Conservation (phyloP, 2,888 invertebrate species). For the Eupithecia insigniata region DNA sequence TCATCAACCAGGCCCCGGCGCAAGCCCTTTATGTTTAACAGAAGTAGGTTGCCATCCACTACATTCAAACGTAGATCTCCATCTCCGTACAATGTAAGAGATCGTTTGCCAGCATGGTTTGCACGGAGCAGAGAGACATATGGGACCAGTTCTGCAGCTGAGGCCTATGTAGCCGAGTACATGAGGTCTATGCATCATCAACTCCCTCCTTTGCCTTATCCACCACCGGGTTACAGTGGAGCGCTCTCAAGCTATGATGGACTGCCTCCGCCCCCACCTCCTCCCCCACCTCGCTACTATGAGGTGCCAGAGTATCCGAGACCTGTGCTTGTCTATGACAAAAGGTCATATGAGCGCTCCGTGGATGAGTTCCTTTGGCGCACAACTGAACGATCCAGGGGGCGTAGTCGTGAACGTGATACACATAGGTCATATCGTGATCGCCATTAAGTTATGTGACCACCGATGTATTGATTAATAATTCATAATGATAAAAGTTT, state of each 20-base stretch:
- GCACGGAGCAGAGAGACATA: slow-evolving; percentile 79
- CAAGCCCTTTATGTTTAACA: slow-evolving; percentile 86
- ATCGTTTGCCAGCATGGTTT: slow-evolving; percentile 86
- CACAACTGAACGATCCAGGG: slow-evolving; percentile 87
- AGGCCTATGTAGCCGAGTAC: slow-evolving; percentile 94
- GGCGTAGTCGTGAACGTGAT: slow-evolving; percentile 84
- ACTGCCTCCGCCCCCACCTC: slow-evolving; percentile 88
- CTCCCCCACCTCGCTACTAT: slow-evolving; percentile 85
- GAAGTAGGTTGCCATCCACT: slow-evolving; percentile 84
- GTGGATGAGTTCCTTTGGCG: slow-evolving; percentile 94
- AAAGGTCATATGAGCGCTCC: slow-evolving; percentile 93
- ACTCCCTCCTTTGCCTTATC: slow-evolving; percentile 93
- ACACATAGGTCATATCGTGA: slow-evolving; percentile 85
- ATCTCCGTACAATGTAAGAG: slow-evolving; percentile 83
- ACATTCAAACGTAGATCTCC: slow-evolving; percentile 84
- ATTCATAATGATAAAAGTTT: slow-evolving; percentile 59
- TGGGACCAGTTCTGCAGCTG: slow-evolving; percentile 85
- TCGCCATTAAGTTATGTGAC: slow-evolving; percentile 77
- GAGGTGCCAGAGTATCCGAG: slow-evolving; percentile 91
- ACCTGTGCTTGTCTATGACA: slow-evolving; percentile 86
- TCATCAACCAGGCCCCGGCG: slow-evolving; percentile 82
- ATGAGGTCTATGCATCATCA: slow-evolving; percentile 95
- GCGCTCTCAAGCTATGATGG: slow-evolving; percentile 84
- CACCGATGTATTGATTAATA: slow-evolving; percentile 74
- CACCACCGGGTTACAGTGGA: slow-evolving; percentile 83